Evolutionary conservation across 92 coral and sea anemone genomes (phyloP).

Genomic region (Actinostola sp.): DNA sequence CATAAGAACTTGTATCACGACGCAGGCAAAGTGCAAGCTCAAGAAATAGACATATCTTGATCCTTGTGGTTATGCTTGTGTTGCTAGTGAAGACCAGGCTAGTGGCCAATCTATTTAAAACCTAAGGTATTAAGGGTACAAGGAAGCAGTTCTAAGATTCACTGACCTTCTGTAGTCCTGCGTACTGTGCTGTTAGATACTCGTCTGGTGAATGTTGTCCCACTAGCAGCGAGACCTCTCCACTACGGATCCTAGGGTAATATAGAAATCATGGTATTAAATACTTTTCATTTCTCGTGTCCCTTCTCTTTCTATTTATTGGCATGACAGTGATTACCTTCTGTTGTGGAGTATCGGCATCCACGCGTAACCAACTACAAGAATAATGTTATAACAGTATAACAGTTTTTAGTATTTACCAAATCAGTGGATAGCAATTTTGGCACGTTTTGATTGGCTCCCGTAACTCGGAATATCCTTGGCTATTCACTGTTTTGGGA

Average conservation of each 20-base stretch:
- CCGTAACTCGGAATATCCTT: too few relatives aligned
- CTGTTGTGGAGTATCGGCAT: constrained; percentile 87
- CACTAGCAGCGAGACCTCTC: constrained; percentile 71
- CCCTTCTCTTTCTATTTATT: neutral
- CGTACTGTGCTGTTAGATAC: constrained; percentile 73
- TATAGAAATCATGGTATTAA: too few relatives aligned
- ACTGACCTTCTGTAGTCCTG: constrained; percentile 81
- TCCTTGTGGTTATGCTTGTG: too few relatives aligned
- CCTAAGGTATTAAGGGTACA: neutral
- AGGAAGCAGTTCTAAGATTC: neutral
- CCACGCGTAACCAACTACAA: constrained; percentile 96
- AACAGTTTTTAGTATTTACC: neutral
- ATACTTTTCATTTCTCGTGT: neutral
- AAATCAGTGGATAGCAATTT: neutral
- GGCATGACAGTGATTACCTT: constrained; percentile 56
- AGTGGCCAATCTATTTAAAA: too few relatives aligned
- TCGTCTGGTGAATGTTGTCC: constrained; percentile 87
- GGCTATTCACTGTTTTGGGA: too few relatives aligned
- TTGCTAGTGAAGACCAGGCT: too few relatives aligned
- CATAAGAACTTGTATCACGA: too few relatives aligned
- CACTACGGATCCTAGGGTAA: constrained; percentile 54
- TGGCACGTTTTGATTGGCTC: too few relatives aligned
- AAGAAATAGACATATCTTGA: too few relatives aligned
- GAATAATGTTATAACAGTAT: neutral
- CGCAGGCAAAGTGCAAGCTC: too few relatives aligned